A percentile compares a stretch with the other conserved stretches of the same genome.
phyloP scores from a whole-genome alignment of 2,113 vertebrate species.

The Merops nubicus region DNA sequence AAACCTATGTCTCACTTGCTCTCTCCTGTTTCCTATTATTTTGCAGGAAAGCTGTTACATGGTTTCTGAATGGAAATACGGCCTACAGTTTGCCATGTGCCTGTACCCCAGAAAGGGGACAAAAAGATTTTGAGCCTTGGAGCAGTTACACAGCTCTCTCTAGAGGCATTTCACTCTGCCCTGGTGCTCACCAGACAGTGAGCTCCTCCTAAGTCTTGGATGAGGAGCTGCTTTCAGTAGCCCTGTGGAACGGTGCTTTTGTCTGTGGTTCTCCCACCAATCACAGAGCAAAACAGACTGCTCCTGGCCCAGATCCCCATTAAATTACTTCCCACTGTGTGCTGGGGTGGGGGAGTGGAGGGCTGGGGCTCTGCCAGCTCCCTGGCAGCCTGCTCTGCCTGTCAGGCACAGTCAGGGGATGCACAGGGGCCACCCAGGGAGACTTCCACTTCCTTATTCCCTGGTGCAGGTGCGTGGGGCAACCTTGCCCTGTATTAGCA shows the following conservation, averaged over 20 bases:
- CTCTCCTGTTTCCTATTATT: background rate
- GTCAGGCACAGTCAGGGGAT: background rate
- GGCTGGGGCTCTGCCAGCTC: background rate
- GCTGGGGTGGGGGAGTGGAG: background rate
- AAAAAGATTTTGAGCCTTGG: background rate
- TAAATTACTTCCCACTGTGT: background rate
- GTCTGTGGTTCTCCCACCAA: background rate
- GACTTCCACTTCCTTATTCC: slow-evolving; percentile 2
- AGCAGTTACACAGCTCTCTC: background rate
- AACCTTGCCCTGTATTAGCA: background rate
- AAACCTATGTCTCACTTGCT: background rate
- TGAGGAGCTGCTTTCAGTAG: fast-evolving
- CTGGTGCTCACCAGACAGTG: background rate
- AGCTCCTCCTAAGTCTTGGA: background rate
- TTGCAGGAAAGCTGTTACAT: background rate
- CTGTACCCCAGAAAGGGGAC: background rate
- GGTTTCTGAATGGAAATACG: background rate
- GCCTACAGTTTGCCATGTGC: background rate
- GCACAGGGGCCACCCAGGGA: slow-evolving; percentile 23
- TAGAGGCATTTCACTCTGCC: background rate
- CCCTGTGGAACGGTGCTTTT: background rate
- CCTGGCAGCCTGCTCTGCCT: slow-evolving; percentile 27
- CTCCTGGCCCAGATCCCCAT: background rate
- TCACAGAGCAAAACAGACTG: background rate
- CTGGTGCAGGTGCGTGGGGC: background rate